phyloP scores from a whole-genome alignment of 2,888 invertebrate genomes.

The Caenorhabditis angaria region DNA sequence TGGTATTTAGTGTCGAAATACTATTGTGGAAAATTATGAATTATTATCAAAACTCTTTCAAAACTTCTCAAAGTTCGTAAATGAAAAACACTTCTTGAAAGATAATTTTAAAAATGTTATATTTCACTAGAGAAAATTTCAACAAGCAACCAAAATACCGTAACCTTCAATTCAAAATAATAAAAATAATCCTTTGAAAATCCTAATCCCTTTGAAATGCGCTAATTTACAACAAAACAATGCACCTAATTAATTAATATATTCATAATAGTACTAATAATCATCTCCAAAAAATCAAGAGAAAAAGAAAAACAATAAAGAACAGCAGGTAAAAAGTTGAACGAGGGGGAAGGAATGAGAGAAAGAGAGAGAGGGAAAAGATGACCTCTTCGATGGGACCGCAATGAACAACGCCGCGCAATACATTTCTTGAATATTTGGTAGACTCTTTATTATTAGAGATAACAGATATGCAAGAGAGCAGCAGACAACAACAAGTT shows the following conservation, averaged over 20 bases:
- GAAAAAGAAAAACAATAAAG: background rate
- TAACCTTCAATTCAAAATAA: too few relatives aligned
- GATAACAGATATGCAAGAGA: background rate
- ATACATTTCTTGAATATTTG: background rate
- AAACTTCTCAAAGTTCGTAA: too few relatives aligned
- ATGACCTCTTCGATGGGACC: slow-evolving; percentile 41
- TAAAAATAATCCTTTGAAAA: too few relatives aligned
- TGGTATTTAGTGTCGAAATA: too few relatives aligned
- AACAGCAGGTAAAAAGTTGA: background rate
- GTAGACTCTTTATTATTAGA: background rate
- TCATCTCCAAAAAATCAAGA: background rate
- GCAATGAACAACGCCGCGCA: slow-evolving; percentile 23
- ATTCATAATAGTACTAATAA: background rate
- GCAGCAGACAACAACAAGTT: background rate
- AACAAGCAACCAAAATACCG: too few relatives aligned
- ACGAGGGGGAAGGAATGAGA: slow-evolving; percentile 27
- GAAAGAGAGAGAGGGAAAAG: slow-evolving; percentile 32
- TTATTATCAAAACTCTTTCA: too few relatives aligned
- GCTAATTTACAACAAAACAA: background rate
- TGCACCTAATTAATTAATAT: background rate
- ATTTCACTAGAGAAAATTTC: too few relatives aligned
- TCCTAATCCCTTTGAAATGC: background rate
- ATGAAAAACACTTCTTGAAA: too few relatives aligned
- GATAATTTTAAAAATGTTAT: too few relatives aligned
- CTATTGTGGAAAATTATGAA: too few relatives aligned